Evolutionary conservation across 1,140 invertebrate species (phyloP).

Genomic region (Cydia pomonella): DNA sequence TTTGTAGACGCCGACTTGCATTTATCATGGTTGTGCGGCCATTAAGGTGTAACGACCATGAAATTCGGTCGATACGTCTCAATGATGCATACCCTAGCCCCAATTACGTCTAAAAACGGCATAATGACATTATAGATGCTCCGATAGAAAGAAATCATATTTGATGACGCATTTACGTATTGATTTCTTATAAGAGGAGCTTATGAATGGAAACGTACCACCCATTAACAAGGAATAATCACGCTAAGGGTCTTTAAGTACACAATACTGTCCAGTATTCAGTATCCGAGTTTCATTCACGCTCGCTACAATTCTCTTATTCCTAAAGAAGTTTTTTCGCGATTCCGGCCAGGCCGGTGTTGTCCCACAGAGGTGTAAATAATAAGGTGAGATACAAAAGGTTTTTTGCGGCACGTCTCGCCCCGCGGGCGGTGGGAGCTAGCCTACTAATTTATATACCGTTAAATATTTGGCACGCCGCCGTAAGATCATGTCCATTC

Average conservation of each 20-base stretch:
- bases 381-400: conserved; percentile 53
- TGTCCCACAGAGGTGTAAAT: conserved; percentile 54
- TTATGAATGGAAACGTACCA: conserved; percentile 22
- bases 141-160: conserved; percentile 25
- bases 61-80: conserved; percentile 66
- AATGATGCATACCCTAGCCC: conserved; percentile 51
- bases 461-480: conserved; percentile 57
- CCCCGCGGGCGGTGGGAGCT: conserved; percentile 45
- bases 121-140: conserved; percentile 51
- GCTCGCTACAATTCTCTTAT: conserved; percentile 35
- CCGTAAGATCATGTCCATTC: conserved; percentile 50
- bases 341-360: conserved; percentile 33
- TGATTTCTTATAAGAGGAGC: conserved; percentile 17
- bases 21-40: conserved; percentile 61
- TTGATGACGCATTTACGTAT: conserved; percentile 18
- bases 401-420: conserved; percentile 43
- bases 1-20: conserved; percentile 63
- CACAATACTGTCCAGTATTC: neutral
- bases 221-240: conserved; percentile 28
- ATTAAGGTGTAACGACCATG: conserved; percentile 68
- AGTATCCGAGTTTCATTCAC: conserved; percentile 19
- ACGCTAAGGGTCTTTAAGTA: conserved; percentile 23
- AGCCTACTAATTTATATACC: conserved; percentile 54
- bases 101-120: conserved; percentile 58
- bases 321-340: conserved; percentile 43